Evolutionary conservation across 2,113 vertebrate species (phyloP), one percentile per base, ranked within the genome.

Genomic region (Struthio camelus): DNA sequence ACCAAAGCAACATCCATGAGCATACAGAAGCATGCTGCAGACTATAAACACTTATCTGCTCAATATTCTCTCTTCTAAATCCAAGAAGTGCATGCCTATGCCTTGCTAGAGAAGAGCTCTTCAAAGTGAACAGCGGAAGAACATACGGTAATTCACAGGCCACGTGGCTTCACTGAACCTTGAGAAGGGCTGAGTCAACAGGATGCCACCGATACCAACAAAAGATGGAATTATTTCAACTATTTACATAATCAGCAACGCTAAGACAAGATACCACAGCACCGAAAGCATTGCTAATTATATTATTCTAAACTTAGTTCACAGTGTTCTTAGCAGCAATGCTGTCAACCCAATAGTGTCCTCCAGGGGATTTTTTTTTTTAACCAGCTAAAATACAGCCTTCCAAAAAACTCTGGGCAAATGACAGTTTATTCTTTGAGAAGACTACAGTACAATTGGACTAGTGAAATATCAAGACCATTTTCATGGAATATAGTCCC

Each of bases 401-500:
- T 73, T 93, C 69, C 10, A 69, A 94, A 94, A 97, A 76, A 10
- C 59, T 54, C 16, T 36, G 53, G 69, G 61, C 69, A 91, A 62
- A 11, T n/a, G n/a, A 89, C 48, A 80, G 58, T 78, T 85, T 90
- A 87, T 65, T 93, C 76, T 53, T 88, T 28, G 14, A 95, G 70
- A 94, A 40, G 36, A 87, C 42, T 54, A 77, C 42, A 76, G 22
- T 59, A 94, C 83, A 93, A 79, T 10, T 36, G 84, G 32, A 69
- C 59, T 54, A 71, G 34, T 77, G 80, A 91, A 97, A 94, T 69
- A 94, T 66, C 80, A 82, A 96, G 67, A 95, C 87, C 38, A 61
- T 73, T 92, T 96, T 92, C 7, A 1, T 82, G 73, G 81, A 92
- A 96, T 88, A 96, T 56, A 97, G 93, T 92, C 79, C 91, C 89